Conservation (phyloP, 2,113 vertebrate species). For the Oncorhynchus nerka region DNA sequence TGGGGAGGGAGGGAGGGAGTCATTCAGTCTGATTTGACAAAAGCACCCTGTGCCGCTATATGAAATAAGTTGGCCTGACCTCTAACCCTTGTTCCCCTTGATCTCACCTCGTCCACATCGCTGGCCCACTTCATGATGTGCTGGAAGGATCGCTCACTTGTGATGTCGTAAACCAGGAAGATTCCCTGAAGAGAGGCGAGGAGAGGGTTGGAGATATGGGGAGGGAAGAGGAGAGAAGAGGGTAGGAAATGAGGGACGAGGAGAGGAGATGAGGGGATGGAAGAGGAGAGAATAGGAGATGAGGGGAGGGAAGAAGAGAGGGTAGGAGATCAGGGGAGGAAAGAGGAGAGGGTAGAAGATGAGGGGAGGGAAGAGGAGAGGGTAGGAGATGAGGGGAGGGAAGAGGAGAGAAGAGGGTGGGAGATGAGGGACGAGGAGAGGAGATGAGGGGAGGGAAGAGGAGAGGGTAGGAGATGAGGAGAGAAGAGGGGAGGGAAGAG, state of each 20-base stretch:
- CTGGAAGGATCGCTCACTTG: slow-evolving; percentile 95
- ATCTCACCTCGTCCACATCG: slow-evolving; percentile 91
- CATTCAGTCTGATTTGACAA: background rate
- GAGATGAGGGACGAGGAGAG: too few species aligned
- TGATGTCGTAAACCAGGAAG: slow-evolving; percentile 96
- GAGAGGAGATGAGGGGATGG: background rate
- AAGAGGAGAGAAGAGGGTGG: too few species aligned
- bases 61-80: background rate
- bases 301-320: too few species aligned
- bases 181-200: slow-evolving; percentile 79
- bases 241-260: background rate
- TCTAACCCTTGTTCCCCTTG: slow-evolving; percentile 11
- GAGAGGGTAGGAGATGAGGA: too few species aligned
- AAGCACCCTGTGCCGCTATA: background rate
- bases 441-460: too few species aligned
- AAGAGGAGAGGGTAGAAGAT: too few species aligned
- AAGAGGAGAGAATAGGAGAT: too few species aligned
- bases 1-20: too few species aligned
- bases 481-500: too few species aligned
- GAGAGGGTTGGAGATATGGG: background rate
- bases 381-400: too few species aligned
- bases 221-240: background rate
- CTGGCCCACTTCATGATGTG: slow-evolving; percentile 99
- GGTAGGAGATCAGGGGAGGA: too few species aligned
- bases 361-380: too few species aligned